Conservation (phyloP, 2,888 invertebrate genomes). For the Anarsia innoxiella region DNA sequence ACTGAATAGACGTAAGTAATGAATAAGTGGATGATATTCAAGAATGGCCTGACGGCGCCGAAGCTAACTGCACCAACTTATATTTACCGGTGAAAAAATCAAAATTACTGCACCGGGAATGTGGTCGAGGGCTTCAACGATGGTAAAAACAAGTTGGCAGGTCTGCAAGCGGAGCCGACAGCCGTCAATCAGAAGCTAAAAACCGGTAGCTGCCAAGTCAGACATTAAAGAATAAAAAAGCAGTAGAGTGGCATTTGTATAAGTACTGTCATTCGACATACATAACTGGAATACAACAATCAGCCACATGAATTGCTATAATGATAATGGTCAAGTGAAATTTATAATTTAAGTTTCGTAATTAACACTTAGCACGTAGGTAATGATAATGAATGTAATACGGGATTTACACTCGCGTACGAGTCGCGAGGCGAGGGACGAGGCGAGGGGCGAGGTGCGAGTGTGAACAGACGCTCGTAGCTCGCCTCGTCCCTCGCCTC, state of each 20-base stretch:
- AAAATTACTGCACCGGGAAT: constrained; percentile 12
- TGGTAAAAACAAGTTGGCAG: constrained; percentile 32
- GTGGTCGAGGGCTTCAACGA: neutral
- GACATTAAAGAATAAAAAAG: constrained; percentile 65
- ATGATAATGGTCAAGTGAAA: constrained; percentile 1
- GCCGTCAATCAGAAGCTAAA: constrained; percentile 73
- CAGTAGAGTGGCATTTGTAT: constrained; percentile 39
- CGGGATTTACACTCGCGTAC: no score
- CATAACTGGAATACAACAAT: constrained; percentile 4
- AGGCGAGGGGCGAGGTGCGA: no score
- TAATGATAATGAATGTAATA: no score
- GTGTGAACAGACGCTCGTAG: no score
- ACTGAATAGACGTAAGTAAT: constrained; percentile 65
- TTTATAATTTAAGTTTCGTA: no score
- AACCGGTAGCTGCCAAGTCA: constrained; percentile 70
- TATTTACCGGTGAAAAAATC: constrained; percentile 9
- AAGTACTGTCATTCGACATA: constrained; percentile 9
- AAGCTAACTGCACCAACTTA: constrained; percentile 43
- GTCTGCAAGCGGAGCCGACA: constrained; percentile 66
- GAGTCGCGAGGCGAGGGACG: no score
- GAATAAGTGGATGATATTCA: constrained; percentile 73
- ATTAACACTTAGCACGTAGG: no score
- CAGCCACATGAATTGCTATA: constrained; percentile 5
- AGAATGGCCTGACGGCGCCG: constrained; percentile 69
- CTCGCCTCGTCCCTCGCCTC: no score